Base-by-base conservation (phyloP, 2,113 vertebrate genomes). In the Ellobius talpinus region DNA sequence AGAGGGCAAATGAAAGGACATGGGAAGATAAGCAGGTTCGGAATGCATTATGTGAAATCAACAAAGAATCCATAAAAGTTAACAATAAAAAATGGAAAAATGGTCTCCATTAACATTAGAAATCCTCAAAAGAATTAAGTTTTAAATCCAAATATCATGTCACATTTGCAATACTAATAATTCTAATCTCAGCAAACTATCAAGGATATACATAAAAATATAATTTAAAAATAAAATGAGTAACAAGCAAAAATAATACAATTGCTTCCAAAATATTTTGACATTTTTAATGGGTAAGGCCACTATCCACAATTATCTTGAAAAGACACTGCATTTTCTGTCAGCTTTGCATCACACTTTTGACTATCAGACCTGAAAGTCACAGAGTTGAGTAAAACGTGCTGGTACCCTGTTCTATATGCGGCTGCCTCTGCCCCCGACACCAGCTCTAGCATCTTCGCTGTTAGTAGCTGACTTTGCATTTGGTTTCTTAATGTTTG, bases 401-500 rank as follows among this genome's bases (percentile, higher is more conserved):
- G 3, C 91, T 21, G 87, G 23, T 24, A 5, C 36, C 33, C 90
- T 91, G 39, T 97, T 50, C 47, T 11, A 63, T 0, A 58, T n/a
- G 81, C 0, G 90, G 7, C 55, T 26, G 24, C 17, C 5, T 82
- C 7, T 90, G 42, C n/a, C 24, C 85, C 39, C 1, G 63, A 2
- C 50, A 84, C 78, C 39, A 89, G 21, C 2, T 47, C 52, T 19
- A 96, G 2, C 19, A 94, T 77, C 2, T 1, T 90, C 78, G 72
- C 61, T 96, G 76, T 86, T 91, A 93, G 39, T 78, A 84, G 9
- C 7, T 23, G 36, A 26, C 39, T 55, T 97, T 95, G 39, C 89
- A 89, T 93, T 31, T 84, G 66, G 87, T 97, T 11, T 24, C 87
- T 97, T 96, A 96, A 93, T 94, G 36, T 86, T 92, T 47, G 19